Conservation (phyloP, 2,888 invertebrate genomes). For the Junonia oenone region DNA sequence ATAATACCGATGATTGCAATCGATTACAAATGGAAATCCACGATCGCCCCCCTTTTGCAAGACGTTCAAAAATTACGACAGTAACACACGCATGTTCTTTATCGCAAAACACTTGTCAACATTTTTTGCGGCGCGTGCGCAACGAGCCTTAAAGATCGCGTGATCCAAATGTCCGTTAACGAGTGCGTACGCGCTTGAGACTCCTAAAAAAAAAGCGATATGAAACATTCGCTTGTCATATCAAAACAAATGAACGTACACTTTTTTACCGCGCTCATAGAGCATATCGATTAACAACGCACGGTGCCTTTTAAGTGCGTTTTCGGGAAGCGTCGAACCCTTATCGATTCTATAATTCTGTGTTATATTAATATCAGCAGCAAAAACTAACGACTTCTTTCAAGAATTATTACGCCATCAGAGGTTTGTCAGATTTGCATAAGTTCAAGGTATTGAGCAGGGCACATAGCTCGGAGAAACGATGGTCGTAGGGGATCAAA, state of each 20-base stretch:
- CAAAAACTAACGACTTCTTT: no score
- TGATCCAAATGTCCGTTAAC: conserved; percentile 39
- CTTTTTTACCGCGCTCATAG: conserved; percentile 6
- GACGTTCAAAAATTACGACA: conserved; percentile 22
- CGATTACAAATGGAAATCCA: conserved; percentile 20
- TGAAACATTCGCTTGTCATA: conserved; percentile 27
- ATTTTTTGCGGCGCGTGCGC: conserved; percentile 31
- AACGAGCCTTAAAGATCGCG: conserved; percentile 44
- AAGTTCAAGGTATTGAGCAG: no score
- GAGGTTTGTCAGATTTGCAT: no score
- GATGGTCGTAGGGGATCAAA: no score
- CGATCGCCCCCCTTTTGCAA: conserved; percentile 12
- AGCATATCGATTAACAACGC: not conserved
- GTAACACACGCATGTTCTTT: conserved; percentile 28
- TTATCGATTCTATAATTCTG: not conserved
- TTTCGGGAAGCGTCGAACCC: not conserved
- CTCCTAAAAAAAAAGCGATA: conserved; percentile 20
- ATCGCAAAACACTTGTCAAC: conserved; percentile 30
- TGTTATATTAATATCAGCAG: no score
- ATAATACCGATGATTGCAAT: conserved; percentile 15
- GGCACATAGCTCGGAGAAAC: no score
- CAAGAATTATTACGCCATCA: no score
- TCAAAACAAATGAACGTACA: conserved; percentile 19
- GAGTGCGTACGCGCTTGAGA: conserved; percentile 23
- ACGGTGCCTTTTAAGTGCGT: not conserved